Percentiles rank a stretch among this genome's conserved stretches.
Evolutionary conservation across 2,113 vertebrate genomes (phyloP).

Genomic region (Mionectes macconnelli): DNA sequence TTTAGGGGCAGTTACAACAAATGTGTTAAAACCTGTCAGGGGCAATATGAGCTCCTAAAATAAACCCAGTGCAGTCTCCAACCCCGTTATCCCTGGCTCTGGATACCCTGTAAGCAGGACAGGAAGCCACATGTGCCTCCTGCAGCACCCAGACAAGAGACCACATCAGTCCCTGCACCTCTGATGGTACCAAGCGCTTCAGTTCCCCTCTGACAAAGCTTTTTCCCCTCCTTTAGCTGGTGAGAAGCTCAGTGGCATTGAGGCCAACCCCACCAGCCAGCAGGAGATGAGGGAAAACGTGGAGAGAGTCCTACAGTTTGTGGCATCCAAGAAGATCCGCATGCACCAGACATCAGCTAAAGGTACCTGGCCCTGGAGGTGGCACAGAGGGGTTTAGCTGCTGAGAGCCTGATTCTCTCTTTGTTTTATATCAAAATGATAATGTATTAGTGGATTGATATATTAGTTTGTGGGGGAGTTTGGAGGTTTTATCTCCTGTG

Average conservation of each 20-base stretch:
- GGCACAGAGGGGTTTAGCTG: neutral
- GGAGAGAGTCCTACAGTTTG: conserved; percentile 91
- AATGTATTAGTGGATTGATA: neutral
- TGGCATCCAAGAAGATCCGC: conserved; percentile 91
- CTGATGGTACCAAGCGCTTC: neutral
- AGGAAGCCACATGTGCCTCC: neutral
- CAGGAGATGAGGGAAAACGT: conserved; percentile 93
- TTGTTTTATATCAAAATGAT: neutral
- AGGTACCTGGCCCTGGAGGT: conserved; percentile 69
- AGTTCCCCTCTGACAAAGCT: neutral
- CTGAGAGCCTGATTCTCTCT: neutral
- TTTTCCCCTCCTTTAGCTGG: conserved; percentile 76
- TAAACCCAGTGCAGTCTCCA: neutral
- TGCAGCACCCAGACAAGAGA: neutral
- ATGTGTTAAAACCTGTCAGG: neutral
- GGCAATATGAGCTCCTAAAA: neutral
- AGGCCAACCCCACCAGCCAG: conserved; percentile 78
- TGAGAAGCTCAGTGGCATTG: conserved; percentile 84
- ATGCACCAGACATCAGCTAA: conserved; percentile 96
- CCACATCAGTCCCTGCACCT: neutral
- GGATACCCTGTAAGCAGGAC: neutral
- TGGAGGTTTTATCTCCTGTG: accelerated
- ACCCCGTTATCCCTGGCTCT: neutral
- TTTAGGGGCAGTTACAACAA: neutral
- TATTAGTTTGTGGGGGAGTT: neutral